Evolutionary conservation across 53 echinoderm and acorn worm species (phyloP), one percentile per base, ranked within the genome.

Genomic region (Echinometra lucunter): DNA sequence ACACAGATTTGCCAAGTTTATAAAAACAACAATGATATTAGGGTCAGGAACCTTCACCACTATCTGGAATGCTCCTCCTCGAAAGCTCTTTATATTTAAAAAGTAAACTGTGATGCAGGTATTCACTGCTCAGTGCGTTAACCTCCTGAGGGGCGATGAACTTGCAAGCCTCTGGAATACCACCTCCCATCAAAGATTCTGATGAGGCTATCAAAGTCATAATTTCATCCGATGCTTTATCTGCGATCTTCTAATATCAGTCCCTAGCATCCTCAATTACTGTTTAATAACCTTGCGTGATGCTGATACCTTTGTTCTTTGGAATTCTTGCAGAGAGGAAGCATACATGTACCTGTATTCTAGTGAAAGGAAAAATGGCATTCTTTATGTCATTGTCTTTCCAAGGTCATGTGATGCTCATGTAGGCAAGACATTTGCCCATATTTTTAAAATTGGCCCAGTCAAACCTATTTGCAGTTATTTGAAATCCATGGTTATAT

Each of bases 141-240:
- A 40, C 78, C 78, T 42, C 42, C 17, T 21, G 6, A 6, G 42
- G 78, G 78, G 78, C 78, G 19, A 78, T 78, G 78, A 78, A 78
- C 78, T 78, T 78, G 19, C 18, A 40, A 78, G 38, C 37, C 37
- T 37, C 78, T 42, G 38, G 23, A 38, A 78, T 78, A 42, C 42
- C 78, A 4, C 7, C 42, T 78, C 78, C 16, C 23, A 78, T 78
- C 78, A 78, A 44, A 38, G 35, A 78, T 44, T 42, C 42, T 42
- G 78, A 78, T 78, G 19, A 78, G 78, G 42, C 78, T 78, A 16
- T 30, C 78, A 78, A 40, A 38, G 38, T 78, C 78, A 78, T 78
- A 78, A 78, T 78, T 78, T 38, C 21, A n/a, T 18, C 78, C 42
- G 78, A 78, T 78, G 78, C 38, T 69, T 28, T 69, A 30, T 40